Base-by-base conservation (phyloP, 1,140 invertebrate species). In the Formica selysi region DNA sequence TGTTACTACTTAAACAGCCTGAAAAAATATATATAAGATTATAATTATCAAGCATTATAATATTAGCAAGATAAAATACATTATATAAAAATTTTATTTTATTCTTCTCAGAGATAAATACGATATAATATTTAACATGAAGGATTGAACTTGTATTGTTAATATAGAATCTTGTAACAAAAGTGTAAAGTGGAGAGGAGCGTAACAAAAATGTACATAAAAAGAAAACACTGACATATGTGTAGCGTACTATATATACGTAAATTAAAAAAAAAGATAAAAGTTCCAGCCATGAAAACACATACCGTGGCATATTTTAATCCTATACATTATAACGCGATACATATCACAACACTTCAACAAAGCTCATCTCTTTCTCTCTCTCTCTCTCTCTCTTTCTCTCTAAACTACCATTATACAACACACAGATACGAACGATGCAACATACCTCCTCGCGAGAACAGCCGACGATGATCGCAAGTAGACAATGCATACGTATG, bases 1-100 rank as follows among this genome's bases (percentile, higher is more conserved):
- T 91, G 94, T 93, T 85, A 70, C 59, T 91, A 79, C 70, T 88
- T 70, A 90, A 88, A 76, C 86, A 87, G 90, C 83, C 92, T 94
- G 57, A 61, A 89, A 88, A 83, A 22, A 22, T 36, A 59, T 65
- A 71, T 22, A 87, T n/a, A 78, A 73, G 16, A 61, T 51, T 51
- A 51, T 51, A 51, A 51, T 51, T 16, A 51, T 51, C 16, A 74
- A 73, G 38, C 29, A 54, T 5, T n/a, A 54, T 13, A 32, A 54
- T 54, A 11, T 32, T 41, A 10, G 6, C 26, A 51, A 32, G 16
- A 71, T 19, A 29, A 38, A 71, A 51, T 32, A 70, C 1, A 71
- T 29, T 26, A 70, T 29, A 71, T 13, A 57, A 38, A 29, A 16
- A 38, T 13, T 22, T 57, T 3, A 36, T 22, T 38, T n/a, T 22